Conservation (phyloP, 2,113 vertebrate genomes). For the Proteles cristata region DNA sequence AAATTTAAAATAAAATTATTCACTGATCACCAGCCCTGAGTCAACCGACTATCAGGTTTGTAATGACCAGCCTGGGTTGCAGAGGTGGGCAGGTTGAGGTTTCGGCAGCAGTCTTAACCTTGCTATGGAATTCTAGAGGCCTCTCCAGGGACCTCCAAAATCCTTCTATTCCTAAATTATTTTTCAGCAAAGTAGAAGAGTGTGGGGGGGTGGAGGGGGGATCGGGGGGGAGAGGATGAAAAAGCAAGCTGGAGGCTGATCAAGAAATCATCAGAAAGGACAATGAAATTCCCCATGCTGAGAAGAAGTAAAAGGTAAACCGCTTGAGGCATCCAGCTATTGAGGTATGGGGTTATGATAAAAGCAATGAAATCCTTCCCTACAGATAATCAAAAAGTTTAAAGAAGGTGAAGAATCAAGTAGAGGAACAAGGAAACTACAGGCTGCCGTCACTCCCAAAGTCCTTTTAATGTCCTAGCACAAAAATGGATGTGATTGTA, state of each 20-base stretch:
- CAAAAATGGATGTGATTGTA: background rate
- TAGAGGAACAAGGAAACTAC: background rate
- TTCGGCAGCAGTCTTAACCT: background rate
- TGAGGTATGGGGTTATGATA: background rate
- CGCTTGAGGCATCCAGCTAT: too few species aligned
- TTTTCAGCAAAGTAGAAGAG: background rate
- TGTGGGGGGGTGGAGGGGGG: background rate
- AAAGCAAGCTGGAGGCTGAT: background rate
- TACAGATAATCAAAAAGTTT: background rate
- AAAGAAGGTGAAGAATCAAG: background rate
- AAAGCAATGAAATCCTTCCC: background rate
- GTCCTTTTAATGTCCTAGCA: background rate
- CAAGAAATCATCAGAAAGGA: background rate
- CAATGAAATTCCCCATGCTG: background rate
- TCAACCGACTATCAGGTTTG: background rate
- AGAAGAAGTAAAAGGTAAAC: background rate
- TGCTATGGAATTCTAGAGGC: background rate
- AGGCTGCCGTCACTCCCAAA: background rate
- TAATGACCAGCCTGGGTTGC: background rate
- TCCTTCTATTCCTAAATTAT: background rate
- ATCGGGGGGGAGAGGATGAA: background rate
- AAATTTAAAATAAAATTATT: background rate
- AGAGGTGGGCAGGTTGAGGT: background rate
- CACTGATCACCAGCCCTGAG: background rate
- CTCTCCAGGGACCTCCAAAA: background rate